A percentile compares a stretch with the other conserved stretches of the same genome.
Evolutionary conservation across 1,140 invertebrate species (phyloP).

Genomic region (Lepidurus packardi): DNA sequence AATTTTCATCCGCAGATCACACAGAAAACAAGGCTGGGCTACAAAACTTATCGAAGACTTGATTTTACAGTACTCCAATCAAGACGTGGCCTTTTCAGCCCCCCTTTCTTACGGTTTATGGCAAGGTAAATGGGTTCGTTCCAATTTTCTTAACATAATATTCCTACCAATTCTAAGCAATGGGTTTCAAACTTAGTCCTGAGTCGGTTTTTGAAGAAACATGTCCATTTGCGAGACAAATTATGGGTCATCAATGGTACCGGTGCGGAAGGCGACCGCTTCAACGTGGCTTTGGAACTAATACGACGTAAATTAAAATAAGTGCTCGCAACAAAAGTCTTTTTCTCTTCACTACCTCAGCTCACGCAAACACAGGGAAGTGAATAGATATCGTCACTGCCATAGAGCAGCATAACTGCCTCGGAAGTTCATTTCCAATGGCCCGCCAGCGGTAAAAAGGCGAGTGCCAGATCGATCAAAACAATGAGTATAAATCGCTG

Average conservation of each 20-base stretch:
- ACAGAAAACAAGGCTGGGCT: conserved; percentile 25
- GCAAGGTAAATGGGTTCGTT: background rate
- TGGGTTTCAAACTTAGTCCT: background rate
- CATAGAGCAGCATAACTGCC: conserved; percentile 76
- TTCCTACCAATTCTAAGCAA: background rate
- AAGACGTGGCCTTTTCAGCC: conserved; percentile 16
- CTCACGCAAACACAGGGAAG: background rate
- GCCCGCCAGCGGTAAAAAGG: conserved; percentile 89
- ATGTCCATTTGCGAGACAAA: background rate
- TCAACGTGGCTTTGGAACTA: conserved; percentile 13
- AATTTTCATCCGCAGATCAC: conserved; percentile 20
- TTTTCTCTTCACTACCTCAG: background rate
- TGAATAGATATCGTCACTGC: conserved; percentile 38
- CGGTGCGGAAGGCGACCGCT: conserved; percentile 28
- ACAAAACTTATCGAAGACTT: conserved; percentile 24
- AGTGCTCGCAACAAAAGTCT: conserved; percentile 20
- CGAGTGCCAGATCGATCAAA: conserved; percentile 86
- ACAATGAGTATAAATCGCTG: conserved; percentile 93
- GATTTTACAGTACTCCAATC: background rate
- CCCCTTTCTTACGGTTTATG: conserved; percentile 22
- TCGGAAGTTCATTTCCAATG: conserved; percentile 77
- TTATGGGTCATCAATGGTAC: conserved; percentile 24
- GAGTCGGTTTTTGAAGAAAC: background rate
- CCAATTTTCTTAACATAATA: background rate
- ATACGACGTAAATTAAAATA: conserved; percentile 23